Evolutionary conservation across 1,140 invertebrate genomes (phyloP).

Genomic region (Macrotrachela quadricornifera): DNA sequence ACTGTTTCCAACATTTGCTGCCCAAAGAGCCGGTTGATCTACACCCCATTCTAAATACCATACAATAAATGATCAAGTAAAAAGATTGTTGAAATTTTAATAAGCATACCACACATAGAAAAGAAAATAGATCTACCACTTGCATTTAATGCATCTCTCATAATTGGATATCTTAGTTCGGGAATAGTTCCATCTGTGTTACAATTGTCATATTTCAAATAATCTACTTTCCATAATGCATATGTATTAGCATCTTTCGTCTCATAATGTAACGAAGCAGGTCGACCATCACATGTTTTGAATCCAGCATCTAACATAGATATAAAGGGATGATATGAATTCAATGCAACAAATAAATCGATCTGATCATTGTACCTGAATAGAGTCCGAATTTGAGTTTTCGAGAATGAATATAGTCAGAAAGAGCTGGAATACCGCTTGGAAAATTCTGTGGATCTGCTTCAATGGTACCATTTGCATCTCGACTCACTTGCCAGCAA

Average conservation of each 20-base stretch:
- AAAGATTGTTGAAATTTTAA: too few species aligned
- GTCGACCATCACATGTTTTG: conserved; percentile 77
- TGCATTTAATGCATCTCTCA: conserved; percentile 58
- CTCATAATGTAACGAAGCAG: conserved; percentile 49
- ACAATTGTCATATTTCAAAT: conserved; percentile 85
- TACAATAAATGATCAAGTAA: too few species aligned
- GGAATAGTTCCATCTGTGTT: conserved; percentile 50
- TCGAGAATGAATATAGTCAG: conserved; percentile 51
- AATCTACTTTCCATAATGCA: conserved; percentile 87
- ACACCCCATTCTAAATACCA: too few species aligned
- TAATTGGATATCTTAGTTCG: conserved; percentile 55
- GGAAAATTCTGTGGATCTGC: conserved; percentile 68
- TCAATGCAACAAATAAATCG: too few species aligned
- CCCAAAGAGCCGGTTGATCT: too few species aligned
- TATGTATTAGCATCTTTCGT: conserved; percentile 67
- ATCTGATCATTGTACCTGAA: too few species aligned
- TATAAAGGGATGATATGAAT: too few species aligned
- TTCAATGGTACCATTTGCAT: conserved; percentile 46
- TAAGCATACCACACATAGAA: conserved; percentile 30
- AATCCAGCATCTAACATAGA: conserved; percentile 65
- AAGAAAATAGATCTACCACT: conserved; percentile 77
- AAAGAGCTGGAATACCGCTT: conserved; percentile 63
- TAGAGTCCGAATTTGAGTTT: too few species aligned
- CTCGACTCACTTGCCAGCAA: conserved; percentile 67
- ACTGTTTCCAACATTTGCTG: conserved; percentile 62